Base-by-base conservation (phyloP, 2,888 invertebrate species). In the Parnassius smintheus region DNA sequence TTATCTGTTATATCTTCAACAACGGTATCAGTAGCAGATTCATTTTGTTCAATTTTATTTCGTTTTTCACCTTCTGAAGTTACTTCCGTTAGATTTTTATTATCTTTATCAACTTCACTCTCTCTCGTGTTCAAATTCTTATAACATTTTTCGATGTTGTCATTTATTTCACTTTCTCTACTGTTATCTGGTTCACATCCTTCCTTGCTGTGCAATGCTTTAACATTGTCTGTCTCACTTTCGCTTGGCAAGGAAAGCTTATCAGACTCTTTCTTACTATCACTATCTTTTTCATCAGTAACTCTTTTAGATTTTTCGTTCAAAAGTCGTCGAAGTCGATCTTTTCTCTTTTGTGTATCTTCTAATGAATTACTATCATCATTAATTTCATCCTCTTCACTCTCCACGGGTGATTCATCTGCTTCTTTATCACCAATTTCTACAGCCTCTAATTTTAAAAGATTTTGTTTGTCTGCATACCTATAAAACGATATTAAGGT, bases 371-470 rank as follows among this genome's bases (percentile, higher is more conserved):
- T 69, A 57, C 61, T 75, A 10, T 81, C 78, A 58, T 83, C 82
- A 55, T 72, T 70, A 2, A 69, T 64, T 54, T 79, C 82, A 11
- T 87, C 86, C n/a, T 90, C 88, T 59, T 89, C 91, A 68, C 86
- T 88, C 62, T 89, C 90, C 2, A 78, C 74, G 7, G 89, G 86
- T 9, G 91, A 90, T 66, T 90, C 88, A 18, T 91, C 88, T 0
- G 88, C 90, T 69, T 91, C 91, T 65, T 88, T 89, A 61, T 91
- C 91, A 8, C 83, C 86, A 54, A 91, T 88, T 74, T 90, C 91
- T 63, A 72, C 84, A 59, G 80, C 85, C 75, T 87, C 88, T 63
- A 91, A 73, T 62, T 87, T 85, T 45, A 91, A 71, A 72, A 78
- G 85, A 63, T 82, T 86, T 71, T 91, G 91, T 69, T 82, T 82